Conservation (phyloP, 2,888 invertebrate genomes). For the Cephus pygmeus region DNA sequence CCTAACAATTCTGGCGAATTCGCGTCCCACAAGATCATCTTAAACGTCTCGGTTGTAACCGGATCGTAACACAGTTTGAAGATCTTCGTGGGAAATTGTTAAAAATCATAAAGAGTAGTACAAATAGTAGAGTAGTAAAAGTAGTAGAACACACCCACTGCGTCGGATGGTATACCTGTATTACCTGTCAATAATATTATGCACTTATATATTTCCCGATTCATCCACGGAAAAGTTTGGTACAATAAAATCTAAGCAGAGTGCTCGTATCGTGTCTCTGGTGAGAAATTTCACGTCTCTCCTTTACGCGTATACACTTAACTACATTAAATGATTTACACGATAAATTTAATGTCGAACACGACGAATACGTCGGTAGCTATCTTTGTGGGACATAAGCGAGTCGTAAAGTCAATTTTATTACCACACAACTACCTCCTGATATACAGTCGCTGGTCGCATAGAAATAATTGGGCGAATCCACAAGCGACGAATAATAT, state of each 20-base stretch:
- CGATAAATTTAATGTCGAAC: neutral
- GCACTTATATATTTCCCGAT: neutral
- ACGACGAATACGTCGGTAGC: neutral
- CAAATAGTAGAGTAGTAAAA: neutral
- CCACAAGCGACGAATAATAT: neutral
- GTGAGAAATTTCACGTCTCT: neutral
- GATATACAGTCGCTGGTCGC: neutral
- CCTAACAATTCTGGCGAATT: neutral
- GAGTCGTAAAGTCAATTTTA: neutral
- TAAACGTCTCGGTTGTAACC: neutral
- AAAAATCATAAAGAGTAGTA: neutral
- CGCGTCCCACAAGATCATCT: neutral
- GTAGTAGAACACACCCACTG: neutral
- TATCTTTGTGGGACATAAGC: neutral
- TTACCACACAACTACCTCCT: neutral
- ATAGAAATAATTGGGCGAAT: neutral
- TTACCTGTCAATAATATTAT: neutral
- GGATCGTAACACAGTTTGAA: neutral
- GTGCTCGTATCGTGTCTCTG: neutral
- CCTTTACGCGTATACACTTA: neutral
- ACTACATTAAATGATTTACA: neutral
- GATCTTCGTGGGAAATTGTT: neutral
- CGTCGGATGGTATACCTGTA: too few species aligned
- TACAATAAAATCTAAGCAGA: neutral
- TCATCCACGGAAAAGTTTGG: neutral